Conservation (phyloP, 2,797 vertebrate species). For the Anguilla obscura region DNA sequence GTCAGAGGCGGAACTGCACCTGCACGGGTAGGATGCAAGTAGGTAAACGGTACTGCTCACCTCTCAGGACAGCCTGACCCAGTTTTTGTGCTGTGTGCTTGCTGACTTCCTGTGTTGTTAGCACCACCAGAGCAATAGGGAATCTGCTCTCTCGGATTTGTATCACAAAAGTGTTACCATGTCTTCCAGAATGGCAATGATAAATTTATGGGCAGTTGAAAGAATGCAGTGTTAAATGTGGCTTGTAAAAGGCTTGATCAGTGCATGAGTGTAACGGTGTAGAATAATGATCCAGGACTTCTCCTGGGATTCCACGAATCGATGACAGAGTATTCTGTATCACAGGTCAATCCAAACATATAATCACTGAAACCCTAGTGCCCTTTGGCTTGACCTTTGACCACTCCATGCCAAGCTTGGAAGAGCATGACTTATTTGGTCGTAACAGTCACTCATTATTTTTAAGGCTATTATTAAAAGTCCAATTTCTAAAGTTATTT, state of each 20-base stretch:
- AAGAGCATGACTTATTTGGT: not conserved
- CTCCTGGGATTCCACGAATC: not conserved
- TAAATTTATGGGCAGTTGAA: too few relatives aligned
- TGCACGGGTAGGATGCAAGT: not conserved
- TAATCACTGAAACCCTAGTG: not conserved
- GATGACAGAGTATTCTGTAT: not conserved
- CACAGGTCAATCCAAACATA: constrained; percentile 14
- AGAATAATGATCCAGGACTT: constrained; percentile 10
- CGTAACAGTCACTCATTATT: not conserved
- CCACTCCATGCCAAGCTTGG: not conserved
- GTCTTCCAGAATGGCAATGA: not conserved
- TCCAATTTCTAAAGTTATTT: not conserved
- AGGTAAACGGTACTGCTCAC: not conserved
- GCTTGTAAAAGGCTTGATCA: not conserved
- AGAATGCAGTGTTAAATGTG: constrained; percentile 5
- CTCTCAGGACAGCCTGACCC: not conserved
- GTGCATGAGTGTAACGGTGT: not conserved
- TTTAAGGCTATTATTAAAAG: not conserved
- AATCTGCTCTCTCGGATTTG: not conserved
- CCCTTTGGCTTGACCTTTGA: not conserved
- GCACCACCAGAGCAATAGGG: not conserved
- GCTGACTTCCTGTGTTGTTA: not conserved
- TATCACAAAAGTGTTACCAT: not conserved
- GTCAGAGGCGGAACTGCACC: not conserved
- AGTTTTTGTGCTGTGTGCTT: not conserved